These are phyloP conservation scores for Pandemis cinnamomeana DNA, from an alignment of 2,888 invertebrate genomes.

Conservation along the genomic window DNA sequence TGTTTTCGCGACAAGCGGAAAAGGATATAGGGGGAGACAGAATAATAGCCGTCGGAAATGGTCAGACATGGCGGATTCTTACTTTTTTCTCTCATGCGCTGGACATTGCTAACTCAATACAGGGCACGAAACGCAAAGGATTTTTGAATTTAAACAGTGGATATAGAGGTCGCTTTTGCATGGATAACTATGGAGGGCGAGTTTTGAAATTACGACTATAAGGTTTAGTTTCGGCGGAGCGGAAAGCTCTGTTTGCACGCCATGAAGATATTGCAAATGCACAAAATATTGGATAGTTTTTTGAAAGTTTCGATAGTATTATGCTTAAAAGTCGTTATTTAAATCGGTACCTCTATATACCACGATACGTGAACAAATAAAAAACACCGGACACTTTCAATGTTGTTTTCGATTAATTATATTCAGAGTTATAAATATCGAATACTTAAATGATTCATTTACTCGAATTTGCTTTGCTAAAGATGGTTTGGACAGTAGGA, in stretches of 20 bases:
- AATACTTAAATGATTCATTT: no score
- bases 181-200: conserved; percentile 43
- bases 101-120: conserved; percentile 77
- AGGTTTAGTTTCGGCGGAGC: conserved; percentile 56
- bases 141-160: conserved; percentile 49
- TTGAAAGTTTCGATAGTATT: not conserved
- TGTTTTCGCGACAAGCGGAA: conserved; percentile 83
- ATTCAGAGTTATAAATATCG: no score
- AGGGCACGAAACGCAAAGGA: conserved; percentile 45
- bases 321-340: no score
- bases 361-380: no score
- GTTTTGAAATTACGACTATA: conserved; percentile 52
- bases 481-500: no score
- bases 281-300: not conserved
- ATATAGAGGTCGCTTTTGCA: conserved; percentile 44
- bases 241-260: conserved; percentile 57
- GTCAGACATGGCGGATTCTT: conserved; percentile 82
- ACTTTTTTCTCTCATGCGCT: conserved; percentile 75
- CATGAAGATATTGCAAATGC: conserved; percentile 45
- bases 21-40: conserved; percentile 84
- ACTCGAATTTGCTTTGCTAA: no score
- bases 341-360: no score
- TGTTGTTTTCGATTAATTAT: no score
- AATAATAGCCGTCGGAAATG: conserved; percentile 85
- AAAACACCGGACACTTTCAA: no score